Evolutionary conservation across 1,140 invertebrate species (phyloP).

Genomic region (Leucophenga varia): DNA sequence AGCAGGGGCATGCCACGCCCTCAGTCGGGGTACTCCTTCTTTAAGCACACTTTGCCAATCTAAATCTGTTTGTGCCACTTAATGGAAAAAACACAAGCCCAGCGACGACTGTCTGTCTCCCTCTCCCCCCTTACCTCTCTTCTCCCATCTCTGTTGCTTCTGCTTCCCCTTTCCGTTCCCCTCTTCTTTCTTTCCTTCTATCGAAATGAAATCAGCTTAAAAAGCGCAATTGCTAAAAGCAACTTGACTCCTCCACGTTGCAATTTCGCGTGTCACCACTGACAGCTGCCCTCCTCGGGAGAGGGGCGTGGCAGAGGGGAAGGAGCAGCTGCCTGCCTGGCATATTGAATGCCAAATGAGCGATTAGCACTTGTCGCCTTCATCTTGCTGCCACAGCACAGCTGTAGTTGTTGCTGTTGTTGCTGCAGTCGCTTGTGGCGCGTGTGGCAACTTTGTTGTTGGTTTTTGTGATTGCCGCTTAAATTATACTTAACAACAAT

Average conservation of each 20-base stretch:
- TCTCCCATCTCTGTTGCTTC: neutral
- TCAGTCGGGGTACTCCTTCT: too few species aligned
- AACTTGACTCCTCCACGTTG: constrained; percentile 27
- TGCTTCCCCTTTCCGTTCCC: too few species aligned
- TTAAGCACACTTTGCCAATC: too few species aligned
- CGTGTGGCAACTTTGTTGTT: too few species aligned
- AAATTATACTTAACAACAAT: constrained; percentile 28
- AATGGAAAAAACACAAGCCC: constrained; percentile 21
- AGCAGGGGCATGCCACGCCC: too few species aligned
- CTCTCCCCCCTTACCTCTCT: neutral
- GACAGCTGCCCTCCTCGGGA: constrained; percentile 14
- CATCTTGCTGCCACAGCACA: neutral
- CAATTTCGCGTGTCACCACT: constrained; percentile 20
- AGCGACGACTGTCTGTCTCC: constrained; percentile 12
- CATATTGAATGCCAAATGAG: constrained; percentile 44
- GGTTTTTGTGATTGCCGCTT: constrained; percentile 30
- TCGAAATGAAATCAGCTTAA: constrained; percentile 38
- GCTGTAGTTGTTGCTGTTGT: constrained; percentile 17
- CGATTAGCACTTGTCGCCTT: constrained; percentile 38
- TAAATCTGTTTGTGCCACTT: constrained; percentile 13
- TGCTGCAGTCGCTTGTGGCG: too few species aligned
- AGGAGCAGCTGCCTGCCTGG: neutral
- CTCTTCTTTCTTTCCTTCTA: too few species aligned
- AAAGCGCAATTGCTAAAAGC: constrained; percentile 35
- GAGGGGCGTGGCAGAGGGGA: neutral